phyloP scores from a whole-genome alignment of 2,888 invertebrate genomes.

The Lamproptera curius region DNA sequence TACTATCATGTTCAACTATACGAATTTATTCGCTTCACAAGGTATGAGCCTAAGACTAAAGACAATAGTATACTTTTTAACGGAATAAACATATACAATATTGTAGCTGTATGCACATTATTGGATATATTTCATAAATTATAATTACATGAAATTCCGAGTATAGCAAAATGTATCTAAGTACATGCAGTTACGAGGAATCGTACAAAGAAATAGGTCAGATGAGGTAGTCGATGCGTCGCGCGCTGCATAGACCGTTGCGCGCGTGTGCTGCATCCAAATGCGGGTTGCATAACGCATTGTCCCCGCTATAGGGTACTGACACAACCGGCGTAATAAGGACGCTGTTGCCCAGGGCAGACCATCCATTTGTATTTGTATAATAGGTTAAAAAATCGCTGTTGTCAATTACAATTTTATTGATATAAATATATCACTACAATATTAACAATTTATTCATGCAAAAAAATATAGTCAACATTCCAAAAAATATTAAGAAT shows the following conservation, averaged over 20 bases:
- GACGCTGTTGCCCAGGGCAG: conserved; percentile 33
- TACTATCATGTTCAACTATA: too few species aligned
- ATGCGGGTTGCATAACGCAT: conserved; percentile 61
- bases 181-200: conserved; percentile 26
- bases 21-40: too few species aligned
- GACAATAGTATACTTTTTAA: too few species aligned
- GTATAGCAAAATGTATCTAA: too few species aligned
- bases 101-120: too few species aligned
- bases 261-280: conserved; percentile 58
- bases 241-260: conserved; percentile 53
- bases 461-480: not conserved
- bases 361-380: not conserved
- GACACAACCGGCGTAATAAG: conserved; percentile 43
- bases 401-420: not conserved
- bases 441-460: not conserved
- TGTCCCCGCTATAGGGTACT: conserved; percentile 45
- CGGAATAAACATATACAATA: too few species aligned
- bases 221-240: conserved; percentile 22
- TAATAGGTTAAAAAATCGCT: not conserved
- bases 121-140: too few species aligned
- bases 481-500: not conserved
- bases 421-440: not conserved
- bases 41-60: too few species aligned
- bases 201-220: conserved; percentile 65
- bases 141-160: too few species aligned